These are phyloP conservation scores for Drosophila acutilabella DNA, from an alignment of 2,888 invertebrate species.

Conservation along the genomic window DNA sequence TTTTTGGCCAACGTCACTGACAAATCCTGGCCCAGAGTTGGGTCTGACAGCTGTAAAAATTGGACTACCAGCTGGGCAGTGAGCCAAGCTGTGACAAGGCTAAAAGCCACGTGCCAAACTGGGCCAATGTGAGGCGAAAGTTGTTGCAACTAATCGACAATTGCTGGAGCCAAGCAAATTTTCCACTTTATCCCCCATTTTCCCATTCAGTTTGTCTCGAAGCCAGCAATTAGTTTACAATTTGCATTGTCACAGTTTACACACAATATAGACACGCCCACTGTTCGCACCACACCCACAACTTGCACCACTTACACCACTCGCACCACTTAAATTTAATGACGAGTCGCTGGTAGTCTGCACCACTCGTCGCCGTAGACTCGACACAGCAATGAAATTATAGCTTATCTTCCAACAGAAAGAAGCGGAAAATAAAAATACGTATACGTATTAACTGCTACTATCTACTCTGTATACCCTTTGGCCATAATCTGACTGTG, in stretches of 20 bases:
- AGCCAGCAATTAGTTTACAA: conserved; percentile 58
- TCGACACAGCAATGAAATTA: conserved; percentile 22
- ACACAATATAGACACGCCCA: not conserved
- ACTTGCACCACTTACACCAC: conserved; percentile 28
- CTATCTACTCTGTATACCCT: conserved; percentile 52
- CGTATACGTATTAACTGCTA: conserved; percentile 55
- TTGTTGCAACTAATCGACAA: conserved; percentile 44
- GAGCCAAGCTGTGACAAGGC: conserved; percentile 42
- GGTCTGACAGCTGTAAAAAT: conserved; percentile 34
- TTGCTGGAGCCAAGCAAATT: conserved; percentile 10
- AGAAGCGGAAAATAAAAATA: conserved; percentile 5
- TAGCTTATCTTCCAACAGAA: conserved; percentile 1
- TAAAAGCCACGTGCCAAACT: conserved; percentile 31
- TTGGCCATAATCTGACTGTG: not conserved
- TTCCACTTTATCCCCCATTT: not conserved
- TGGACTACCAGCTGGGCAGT: conserved; percentile 45
- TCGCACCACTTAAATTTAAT: conserved; percentile 16
- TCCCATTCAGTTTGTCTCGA: conserved; percentile 15
- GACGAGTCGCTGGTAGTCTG: too few relatives aligned
- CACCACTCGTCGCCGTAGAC: conserved; percentile 35
- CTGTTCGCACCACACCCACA: not conserved
- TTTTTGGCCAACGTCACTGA: conserved; percentile 18
- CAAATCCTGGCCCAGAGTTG: conserved; percentile 12
- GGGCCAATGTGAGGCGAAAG: conserved; percentile 50
- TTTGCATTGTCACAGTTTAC: conserved; percentile 47